phyloP scores from a whole-genome alignment of 2,888 invertebrate species.

The Tipula confusa region DNA sequence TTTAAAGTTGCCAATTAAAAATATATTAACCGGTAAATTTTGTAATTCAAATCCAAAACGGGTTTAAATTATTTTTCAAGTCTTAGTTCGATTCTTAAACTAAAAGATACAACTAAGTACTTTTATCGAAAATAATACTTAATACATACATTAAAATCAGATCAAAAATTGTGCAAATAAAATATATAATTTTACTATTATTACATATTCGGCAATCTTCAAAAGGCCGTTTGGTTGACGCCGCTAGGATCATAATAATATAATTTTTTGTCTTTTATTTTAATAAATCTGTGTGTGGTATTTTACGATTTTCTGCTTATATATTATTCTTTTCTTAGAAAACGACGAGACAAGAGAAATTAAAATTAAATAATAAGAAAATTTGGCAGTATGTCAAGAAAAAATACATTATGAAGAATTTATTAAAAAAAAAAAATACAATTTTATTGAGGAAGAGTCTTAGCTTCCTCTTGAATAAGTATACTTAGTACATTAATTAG shows the following conservation, averaged over 20 bases:
- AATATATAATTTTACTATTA: neutral
- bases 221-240: neutral
- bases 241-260: neutral
- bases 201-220: neutral
- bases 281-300: neutral
- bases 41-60: too few relatives aligned
- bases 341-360: neutral
- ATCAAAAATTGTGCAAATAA: neutral
- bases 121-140: too few relatives aligned
- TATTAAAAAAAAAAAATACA: too few relatives aligned
- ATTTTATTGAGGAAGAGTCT: neutral
- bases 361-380: neutral
- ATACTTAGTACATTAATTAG: neutral
- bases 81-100: too few relatives aligned
- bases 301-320: neutral
- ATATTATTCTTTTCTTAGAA: neutral
- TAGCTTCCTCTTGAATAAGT: neutral
- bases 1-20: too few relatives aligned
- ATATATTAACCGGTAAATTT: too few relatives aligned
- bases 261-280: neutral
- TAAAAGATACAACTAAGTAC: too few relatives aligned
- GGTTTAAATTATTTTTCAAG: too few relatives aligned
- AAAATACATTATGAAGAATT: neutral
- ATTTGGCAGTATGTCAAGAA: neutral
- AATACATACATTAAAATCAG: too few relatives aligned